These are phyloP conservation scores for Drosophila vallismaia DNA, from an alignment of 2,888 invertebrate species.

Conservation along the genomic window DNA sequence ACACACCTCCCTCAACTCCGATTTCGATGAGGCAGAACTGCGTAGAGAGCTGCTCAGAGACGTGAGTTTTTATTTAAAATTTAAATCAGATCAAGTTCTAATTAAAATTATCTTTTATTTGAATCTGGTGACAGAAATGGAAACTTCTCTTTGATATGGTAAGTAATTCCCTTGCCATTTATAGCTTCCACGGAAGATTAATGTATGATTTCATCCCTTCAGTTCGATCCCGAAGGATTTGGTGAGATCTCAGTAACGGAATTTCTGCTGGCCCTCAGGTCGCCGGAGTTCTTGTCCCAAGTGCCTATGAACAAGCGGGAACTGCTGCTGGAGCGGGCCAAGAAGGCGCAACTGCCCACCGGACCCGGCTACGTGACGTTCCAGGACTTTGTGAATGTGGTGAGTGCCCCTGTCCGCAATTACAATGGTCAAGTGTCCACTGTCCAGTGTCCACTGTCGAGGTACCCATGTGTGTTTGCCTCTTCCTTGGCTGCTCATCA, in stretches of 20 bases:
- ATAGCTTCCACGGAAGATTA: not conserved
- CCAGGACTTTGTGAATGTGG: slow-evolving; percentile 97
- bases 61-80: slow-evolving; percentile 86
- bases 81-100: not conserved
- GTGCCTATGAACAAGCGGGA: slow-evolving; percentile 91
- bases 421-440: slow-evolving; percentile 26
- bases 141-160: slow-evolving; percentile 94
- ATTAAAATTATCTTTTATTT: not conserved
- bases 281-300: slow-evolving; percentile 90
- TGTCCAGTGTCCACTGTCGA: slow-evolving; percentile 18
- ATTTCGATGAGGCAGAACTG: slow-evolving; percentile 91
- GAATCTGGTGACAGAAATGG: slow-evolving; percentile 90
- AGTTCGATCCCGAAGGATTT: slow-evolving; percentile 97
- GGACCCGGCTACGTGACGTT: slow-evolving; percentile 91
- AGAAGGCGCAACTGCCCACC: slow-evolving; percentile 86
- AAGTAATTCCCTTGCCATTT: slow-evolving; percentile 67
- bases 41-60: slow-evolving; percentile 91
- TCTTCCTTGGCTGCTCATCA: slow-evolving; percentile 51
- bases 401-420: slow-evolving; percentile 85
- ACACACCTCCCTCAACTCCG: slow-evolving; percentile 92
- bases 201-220: not conserved
- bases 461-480: slow-evolving; percentile 43
- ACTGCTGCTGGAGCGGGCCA: slow-evolving; percentile 89
- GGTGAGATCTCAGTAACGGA: slow-evolving; percentile 96
- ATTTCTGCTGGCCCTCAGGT: slow-evolving; percentile 90